phyloP scores from a whole-genome alignment of 1,140 invertebrate species.

The Atopsyche davidsoni region DNA sequence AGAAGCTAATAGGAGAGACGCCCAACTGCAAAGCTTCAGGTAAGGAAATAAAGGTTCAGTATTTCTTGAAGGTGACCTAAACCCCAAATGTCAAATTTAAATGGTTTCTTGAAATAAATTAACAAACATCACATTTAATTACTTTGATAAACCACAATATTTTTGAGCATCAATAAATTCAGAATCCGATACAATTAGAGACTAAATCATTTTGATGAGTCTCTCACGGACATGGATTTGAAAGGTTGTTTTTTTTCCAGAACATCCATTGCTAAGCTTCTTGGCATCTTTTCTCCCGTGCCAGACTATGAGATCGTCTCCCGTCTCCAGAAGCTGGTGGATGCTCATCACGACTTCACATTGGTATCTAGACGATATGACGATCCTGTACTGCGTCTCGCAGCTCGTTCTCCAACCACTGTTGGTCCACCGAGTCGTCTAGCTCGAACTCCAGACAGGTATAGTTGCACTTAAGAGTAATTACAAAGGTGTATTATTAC shows the following conservation, averaged over 20 bases:
- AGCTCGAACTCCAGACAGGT: slow-evolving; percentile 52
- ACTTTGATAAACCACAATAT: no score
- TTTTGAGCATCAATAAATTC: no score
- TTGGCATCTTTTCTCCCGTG: slow-evolving; percentile 59
- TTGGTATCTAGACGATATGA: slow-evolving; percentile 65
- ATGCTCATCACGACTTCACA: slow-evolving; percentile 71
- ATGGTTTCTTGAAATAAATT: no score
- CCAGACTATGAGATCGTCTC: slow-evolving; percentile 73
- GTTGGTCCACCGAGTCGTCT: slow-evolving; percentile 47
- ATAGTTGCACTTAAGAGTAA: no score
- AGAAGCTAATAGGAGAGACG: slow-evolving; percentile 65
- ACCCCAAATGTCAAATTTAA: no score
- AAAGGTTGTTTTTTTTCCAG: slow-evolving; percentile 31
- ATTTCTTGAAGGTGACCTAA: neutral
- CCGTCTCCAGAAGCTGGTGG: slow-evolving; percentile 66
- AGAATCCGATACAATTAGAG: no score
- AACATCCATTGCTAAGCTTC: slow-evolving; percentile 45
- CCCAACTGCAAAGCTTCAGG: slow-evolving; percentile 66
- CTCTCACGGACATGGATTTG: neutral
- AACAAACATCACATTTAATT: no score
- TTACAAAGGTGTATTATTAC: no score
- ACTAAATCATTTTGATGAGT: neutral
- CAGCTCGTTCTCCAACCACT: slow-evolving; percentile 46
- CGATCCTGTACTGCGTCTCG: slow-evolving; percentile 52
- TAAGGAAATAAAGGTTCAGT: slow-evolving; percentile 20